Conservation (phyloP, 2,888 invertebrate species). For the Chrysolina americana region DNA sequence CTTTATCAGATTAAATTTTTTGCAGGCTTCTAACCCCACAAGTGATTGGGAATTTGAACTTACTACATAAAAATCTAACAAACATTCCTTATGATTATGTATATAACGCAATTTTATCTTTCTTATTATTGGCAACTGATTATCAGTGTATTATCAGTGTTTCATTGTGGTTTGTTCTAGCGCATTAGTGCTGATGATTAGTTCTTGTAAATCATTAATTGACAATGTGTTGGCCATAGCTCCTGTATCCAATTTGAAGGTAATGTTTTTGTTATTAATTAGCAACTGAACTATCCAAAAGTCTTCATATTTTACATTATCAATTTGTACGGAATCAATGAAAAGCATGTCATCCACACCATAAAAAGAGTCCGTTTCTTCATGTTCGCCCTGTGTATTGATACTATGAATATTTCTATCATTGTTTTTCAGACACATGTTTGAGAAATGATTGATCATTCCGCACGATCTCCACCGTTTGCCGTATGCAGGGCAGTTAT, state of each 20-base stretch:
- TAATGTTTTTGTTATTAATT: background rate
- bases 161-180: background rate
- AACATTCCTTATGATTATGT: background rate
- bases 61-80: background rate
- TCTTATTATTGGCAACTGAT: conserved; percentile 1
- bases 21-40: background rate
- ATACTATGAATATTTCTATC: background rate
- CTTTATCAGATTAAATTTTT: background rate
- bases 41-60: background rate
- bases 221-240: background rate
- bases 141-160: background rate
- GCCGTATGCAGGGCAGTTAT: background rate
- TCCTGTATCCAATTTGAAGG: conserved; percentile 2
- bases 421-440: background rate
- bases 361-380: background rate
- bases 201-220: background rate
- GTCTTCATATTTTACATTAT: background rate
- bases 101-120: no score
- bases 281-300: background rate
- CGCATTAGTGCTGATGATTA: background rate
- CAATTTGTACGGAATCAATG: background rate
- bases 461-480: background rate
- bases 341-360: background rate
- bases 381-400: background rate
- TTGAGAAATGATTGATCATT: background rate